These are phyloP conservation scores for Leguminivora glycinivorella DNA, from an alignment of 1,140 invertebrate species.

Conservation along the genomic window DNA sequence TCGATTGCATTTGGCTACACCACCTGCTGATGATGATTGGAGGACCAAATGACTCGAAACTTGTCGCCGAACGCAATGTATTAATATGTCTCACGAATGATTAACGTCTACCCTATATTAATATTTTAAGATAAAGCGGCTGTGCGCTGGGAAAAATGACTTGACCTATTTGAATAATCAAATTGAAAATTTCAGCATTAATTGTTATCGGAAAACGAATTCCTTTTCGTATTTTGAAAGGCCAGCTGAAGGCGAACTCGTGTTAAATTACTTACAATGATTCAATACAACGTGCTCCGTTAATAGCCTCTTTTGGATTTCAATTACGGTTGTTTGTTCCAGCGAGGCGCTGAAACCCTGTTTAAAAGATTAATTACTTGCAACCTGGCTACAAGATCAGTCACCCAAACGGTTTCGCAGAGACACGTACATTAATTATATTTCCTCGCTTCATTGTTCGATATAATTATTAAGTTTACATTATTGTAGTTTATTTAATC, in stretches of 20 bases:
- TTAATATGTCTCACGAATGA: no score
- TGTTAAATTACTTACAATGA: constrained; percentile 13
- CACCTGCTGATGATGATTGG: no score
- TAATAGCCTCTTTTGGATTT: constrained; percentile 28
- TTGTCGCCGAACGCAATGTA: no score
- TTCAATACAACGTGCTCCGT: constrained; percentile 2
- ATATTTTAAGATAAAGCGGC: not conserved
- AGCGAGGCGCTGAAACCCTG: constrained; percentile 4
- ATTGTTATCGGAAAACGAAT: not conserved
- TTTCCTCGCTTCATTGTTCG: no score
- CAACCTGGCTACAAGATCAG: constrained; percentile 18
- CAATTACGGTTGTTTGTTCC: constrained; percentile 23
- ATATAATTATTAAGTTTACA: no score
- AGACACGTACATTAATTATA: constrained; percentile 19
- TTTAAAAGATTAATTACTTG: constrained; percentile 24
- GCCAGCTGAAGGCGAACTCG: not conserved
- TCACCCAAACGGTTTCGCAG: not conserved
- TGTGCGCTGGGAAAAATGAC: not conserved
- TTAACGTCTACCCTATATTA: no score
- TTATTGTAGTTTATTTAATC: no score
- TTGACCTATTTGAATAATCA: not conserved
- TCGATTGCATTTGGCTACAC: no score
- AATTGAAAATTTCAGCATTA: not conserved
- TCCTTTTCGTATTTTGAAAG: not conserved
- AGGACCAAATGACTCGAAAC: no score